Conservation (phyloP, 1,140 invertebrate species). For the Monomorium pharaonis region DNA sequence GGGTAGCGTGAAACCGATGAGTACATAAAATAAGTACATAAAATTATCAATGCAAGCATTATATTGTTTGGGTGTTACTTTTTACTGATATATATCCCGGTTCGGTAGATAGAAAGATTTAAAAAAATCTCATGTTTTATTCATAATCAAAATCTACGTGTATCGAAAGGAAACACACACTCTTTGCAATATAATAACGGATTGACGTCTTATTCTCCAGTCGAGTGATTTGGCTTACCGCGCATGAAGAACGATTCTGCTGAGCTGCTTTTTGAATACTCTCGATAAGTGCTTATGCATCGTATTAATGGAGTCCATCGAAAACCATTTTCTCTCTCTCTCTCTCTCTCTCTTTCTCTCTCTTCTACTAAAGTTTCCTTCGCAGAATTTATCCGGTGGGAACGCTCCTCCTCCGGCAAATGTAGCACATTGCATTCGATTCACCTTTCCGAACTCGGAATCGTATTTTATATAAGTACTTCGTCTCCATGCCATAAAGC, state of each 20-base stretch:
- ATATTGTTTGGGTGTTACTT: neutral
- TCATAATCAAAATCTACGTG: conserved; percentile 52
- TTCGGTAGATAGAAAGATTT: conserved; percentile 36
- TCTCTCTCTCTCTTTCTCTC: too few species aligned
- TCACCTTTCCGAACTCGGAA: conserved; percentile 58
- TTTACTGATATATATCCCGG: neutral
- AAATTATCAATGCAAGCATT: conserved; percentile 19
- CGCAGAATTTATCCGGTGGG: conserved; percentile 44
- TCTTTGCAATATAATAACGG: conserved; percentile 30
- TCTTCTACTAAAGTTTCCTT: conserved; percentile 57
- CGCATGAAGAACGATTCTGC: conserved; percentile 43
- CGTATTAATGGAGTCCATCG: conserved; percentile 58
- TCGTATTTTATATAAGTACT: conserved; percentile 67
- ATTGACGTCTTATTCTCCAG: conserved; percentile 34
- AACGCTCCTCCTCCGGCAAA: neutral
- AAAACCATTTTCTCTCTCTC: conserved; percentile 54
- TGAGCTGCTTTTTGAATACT: conserved; percentile 50
- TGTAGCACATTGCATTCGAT: conserved; percentile 57
- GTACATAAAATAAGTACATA: conserved; percentile 13
- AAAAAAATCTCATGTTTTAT: conserved; percentile 9
- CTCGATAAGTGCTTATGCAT: conserved; percentile 63
- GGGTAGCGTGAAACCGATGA: neutral
- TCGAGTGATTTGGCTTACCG: conserved; percentile 42
- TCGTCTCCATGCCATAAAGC: conserved; percentile 62
- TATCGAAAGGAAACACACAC: conserved; percentile 25